Conservation (phyloP, 2,113 vertebrate genomes). For the Sminthopsis crassicaudata region DNA sequence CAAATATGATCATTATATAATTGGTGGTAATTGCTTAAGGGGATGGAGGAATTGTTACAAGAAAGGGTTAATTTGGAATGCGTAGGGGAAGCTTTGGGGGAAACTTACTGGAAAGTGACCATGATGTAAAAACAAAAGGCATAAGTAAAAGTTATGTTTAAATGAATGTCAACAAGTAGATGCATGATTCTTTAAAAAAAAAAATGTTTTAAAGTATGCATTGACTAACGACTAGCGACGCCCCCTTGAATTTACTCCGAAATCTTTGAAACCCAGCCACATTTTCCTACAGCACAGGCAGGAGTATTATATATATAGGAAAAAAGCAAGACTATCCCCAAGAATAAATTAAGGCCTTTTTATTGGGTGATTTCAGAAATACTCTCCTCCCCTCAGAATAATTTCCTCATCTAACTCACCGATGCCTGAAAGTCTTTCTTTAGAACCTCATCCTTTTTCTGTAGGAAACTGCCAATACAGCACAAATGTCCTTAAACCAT, state of each 20-base stretch:
- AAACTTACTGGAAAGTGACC: neutral
- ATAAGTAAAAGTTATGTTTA: neutral
- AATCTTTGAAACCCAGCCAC: no score
- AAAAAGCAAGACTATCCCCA: neutral
- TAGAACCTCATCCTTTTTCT: neutral
- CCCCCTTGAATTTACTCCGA: neutral
- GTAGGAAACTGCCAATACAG: neutral
- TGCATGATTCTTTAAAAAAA: neutral
- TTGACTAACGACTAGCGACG: neutral
- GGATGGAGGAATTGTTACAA: neutral
- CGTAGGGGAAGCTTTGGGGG: neutral
- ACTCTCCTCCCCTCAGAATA: neutral
- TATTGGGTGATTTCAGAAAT: no score
- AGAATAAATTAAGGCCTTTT: neutral
- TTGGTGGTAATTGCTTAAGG: neutral
- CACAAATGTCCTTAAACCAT: neutral
- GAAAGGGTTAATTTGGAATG: neutral
- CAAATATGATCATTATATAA: neutral
- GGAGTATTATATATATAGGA: no score
- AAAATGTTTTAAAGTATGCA: no score
- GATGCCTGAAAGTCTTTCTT: neutral
- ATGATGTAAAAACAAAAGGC: neutral
- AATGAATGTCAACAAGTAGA: neutral
- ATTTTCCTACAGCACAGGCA: no score
- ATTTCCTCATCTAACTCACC: neutral